Evolutionary conservation across 2,113 vertebrate species (phyloP).

Genomic region (Tapirus terrestris): DNA sequence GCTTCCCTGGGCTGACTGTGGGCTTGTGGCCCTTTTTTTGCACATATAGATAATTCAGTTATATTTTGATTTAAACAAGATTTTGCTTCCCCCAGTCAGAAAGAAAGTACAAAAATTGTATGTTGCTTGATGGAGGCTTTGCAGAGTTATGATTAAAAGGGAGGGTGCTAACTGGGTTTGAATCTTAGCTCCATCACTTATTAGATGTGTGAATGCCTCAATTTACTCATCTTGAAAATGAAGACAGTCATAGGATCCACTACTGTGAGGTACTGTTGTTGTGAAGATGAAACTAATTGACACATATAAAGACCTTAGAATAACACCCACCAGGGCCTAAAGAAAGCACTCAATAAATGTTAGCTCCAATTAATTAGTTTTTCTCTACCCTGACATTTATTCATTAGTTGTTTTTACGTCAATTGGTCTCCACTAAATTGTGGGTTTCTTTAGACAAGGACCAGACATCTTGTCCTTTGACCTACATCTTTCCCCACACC

Average conservation of each 20-base stretch:
- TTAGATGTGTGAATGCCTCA: neutral
- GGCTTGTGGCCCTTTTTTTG: neutral
- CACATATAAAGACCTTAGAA: neutral
- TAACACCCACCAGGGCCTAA: neutral
- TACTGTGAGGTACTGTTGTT: neutral
- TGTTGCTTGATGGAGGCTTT: neutral
- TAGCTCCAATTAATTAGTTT: neutral
- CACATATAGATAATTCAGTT: neutral
- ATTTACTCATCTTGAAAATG: neutral
- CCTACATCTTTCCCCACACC: neutral
- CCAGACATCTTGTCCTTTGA: neutral
- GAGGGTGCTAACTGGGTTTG: neutral
- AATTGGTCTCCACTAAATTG: neutral
- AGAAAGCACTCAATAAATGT: neutral
- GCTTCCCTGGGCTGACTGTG: neutral
- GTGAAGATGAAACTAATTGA: neutral
- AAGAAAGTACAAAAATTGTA: neutral
- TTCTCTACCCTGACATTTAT: neutral
- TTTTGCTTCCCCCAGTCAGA: neutral
- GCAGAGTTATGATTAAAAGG: neutral
- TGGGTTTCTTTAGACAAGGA: neutral
- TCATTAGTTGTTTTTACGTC: neutral
- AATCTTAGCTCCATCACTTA: neutral
- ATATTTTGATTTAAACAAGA: neutral
- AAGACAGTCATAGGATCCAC: neutral